Evolutionary conservation across 1,140 invertebrate species (phyloP).

Genomic region (Bathynomus jamesi): DNA sequence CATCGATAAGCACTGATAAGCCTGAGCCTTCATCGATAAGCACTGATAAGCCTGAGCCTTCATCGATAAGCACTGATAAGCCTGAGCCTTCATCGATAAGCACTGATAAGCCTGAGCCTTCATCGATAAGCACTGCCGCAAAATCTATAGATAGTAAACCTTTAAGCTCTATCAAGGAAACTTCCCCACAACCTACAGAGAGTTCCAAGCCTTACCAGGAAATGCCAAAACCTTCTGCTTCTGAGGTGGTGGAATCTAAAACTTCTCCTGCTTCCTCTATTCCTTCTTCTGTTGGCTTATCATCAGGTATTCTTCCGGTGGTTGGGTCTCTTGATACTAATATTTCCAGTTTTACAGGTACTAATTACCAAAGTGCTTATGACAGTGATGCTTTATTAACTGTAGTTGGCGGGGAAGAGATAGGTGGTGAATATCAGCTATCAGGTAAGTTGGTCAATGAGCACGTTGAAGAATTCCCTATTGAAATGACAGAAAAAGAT

Average conservation of each 20-base stretch:
- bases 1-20: too few relatives aligned
- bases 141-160: conserved; percentile 2
- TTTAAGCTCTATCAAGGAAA: neutral
- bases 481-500: too few relatives aligned
- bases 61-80: too few relatives aligned
- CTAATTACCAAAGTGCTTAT: neutral
- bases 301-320: neutral
- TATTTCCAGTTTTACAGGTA: neutral
- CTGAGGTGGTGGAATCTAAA: neutral
- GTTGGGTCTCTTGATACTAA: neutral
- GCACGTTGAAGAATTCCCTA: too few relatives aligned
- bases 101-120: too few relatives aligned
- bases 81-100: too few relatives aligned
- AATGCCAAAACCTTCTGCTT: neutral
- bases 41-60: too few relatives aligned
- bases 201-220: neutral
- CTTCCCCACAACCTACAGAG: neutral
- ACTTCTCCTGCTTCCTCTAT: neutral
- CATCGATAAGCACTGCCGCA: neutral
- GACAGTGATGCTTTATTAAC: neutral
- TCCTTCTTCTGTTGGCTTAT: neutral
- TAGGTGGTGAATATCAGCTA: neutral
- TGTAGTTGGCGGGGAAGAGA: neutral
- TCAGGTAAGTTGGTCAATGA: neutral
- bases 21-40: too few relatives aligned